Base-by-base conservation (phyloP, 2,113 vertebrate species). In the Ictalurus punctatus region DNA sequence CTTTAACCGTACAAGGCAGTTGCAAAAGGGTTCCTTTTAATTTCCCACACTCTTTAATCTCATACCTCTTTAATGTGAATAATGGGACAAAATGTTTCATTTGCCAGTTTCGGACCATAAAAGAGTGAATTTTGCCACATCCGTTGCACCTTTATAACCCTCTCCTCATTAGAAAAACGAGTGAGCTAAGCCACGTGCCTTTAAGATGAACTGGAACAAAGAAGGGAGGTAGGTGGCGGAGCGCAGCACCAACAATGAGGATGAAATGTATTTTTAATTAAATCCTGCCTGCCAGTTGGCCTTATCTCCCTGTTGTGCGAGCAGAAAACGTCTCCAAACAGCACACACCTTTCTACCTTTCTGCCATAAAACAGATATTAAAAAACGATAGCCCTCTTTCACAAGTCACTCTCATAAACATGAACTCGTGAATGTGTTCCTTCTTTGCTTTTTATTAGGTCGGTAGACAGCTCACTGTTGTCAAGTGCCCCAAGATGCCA, bases 231-330 rank as follows among this genome's bases (percentile, higher is more conserved):
- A 88, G 87, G 83, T 87, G 85, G 85, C 69, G 37, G 78, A 88
- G 34, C 48, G 71, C 84, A 30, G 71, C 71, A 87, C 83, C 84
- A 87, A 87, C 85, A 84, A 52, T 37, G 54, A 76, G 71, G 61
- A 88, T 80, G 84, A 91, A 91, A 89, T 92, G 86, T 90, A 90
- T 67, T 92, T 91, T 90, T 89, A 92, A 93, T 93, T 91, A 92
- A 92, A 92, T 90, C 83, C 89, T 85, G 84, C 86, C 86, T 90
- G 61, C 87, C 83, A 90, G 90, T 92, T 85, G 85, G 58, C 56
- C 90, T 92, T 90, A 89, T 91, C 89, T 86, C 88, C 44, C 83
- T 88, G 67, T 48, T 83, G 85, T 71, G 88, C 79, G 30, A 80
- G 86, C 37, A 89, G 56, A 84, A 86, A 67, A 71, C 1, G 78